Base-by-base conservation (phyloP, 2,797 vertebrate genomes). In the Pangasius mekongensis region DNA sequence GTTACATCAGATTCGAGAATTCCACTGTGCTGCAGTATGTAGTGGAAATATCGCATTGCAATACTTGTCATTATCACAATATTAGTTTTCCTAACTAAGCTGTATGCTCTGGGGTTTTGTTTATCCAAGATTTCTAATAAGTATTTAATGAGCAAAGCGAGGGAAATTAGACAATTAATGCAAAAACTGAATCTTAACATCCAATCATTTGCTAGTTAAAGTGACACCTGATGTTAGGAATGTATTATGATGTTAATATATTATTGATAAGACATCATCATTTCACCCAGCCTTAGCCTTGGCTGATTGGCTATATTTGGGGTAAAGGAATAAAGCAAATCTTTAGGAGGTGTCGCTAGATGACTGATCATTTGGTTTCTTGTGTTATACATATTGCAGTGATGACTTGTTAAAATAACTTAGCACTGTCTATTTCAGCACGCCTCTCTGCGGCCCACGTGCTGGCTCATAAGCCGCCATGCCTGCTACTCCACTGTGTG, bases 401-500 rank as follows among this genome's bases (percentile, higher is more conserved):
- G 33, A 30, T 30, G 22, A 27, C 36, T 8, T 5, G 2, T 43
- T 66, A n/a, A 30, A 30, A 64, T 49, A 77, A 39, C 78, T 10
- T 27, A 0, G 66, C 0, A 88, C n/a, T 67, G 30, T 89, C 13
- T 93, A 33, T 90, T 93, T 56, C 92, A 96, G 95, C 90, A 92
- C 93, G 91, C 90, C 9, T 89, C 93, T 30, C 89, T 94, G 87
- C 93, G 89, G 84, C 91, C 94, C 74, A 91, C 93, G 76, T 93
- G 92, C 24, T 93, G 92, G 87, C 80, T 91, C 22, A 33, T 91
- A 47, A 88, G 87, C 64, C 87, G 89, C 83, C 90, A 81, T 7
- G 87, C 88, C 60, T 92, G 89, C 0, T 97, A 96, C 87, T 95
- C 95, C 56, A 95, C 95, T 0, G 67, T 91, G 10, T 83, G 86